Evolutionary conservation across 2,888 invertebrate genomes (phyloP).

Genomic region (Oscheius sp.): DNA sequence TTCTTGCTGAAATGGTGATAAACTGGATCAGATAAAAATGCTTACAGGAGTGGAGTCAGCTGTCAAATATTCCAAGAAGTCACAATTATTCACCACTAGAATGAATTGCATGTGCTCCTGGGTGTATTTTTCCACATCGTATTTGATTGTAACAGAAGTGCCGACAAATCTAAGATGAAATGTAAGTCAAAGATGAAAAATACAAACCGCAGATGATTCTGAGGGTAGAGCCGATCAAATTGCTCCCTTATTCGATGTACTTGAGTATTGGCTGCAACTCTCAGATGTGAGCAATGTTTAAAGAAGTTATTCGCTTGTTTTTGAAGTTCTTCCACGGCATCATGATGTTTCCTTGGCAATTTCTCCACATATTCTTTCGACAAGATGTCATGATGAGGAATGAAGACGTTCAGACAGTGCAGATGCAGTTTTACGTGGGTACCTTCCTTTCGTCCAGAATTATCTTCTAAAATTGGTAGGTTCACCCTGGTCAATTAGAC

Average conservation of each 20-base stretch:
- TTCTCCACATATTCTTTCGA: constrained; percentile 40
- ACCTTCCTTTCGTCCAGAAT: constrained; percentile 20
- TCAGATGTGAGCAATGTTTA: constrained; percentile 36
- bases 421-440: constrained; percentile 42
- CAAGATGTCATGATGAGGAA: constrained; percentile 66
- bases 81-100: constrained; percentile 48
- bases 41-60: constrained; percentile 45
- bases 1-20: constrained; percentile 14
- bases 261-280: constrained; percentile 39
- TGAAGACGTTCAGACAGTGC: constrained; percentile 44
- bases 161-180: constrained; percentile 46
- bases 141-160: constrained; percentile 41
- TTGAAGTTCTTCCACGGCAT: constrained; percentile 40
- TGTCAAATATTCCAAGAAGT: constrained; percentile 52
- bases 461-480: constrained; percentile 8
- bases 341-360: constrained; percentile 44
- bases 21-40: not conserved
- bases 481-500: not conserved
- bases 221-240: constrained; percentile 42
- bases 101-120: constrained; percentile 12
- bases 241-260: constrained; percentile 37
- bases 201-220: constrained; percentile 51
- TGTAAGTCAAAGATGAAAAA: not conserved
- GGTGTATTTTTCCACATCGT: constrained; percentile 41
- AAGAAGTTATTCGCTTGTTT: constrained; percentile 48